Conservation (phyloP, 2,888 invertebrate species). For the Barypeithes pellucidus region DNA sequence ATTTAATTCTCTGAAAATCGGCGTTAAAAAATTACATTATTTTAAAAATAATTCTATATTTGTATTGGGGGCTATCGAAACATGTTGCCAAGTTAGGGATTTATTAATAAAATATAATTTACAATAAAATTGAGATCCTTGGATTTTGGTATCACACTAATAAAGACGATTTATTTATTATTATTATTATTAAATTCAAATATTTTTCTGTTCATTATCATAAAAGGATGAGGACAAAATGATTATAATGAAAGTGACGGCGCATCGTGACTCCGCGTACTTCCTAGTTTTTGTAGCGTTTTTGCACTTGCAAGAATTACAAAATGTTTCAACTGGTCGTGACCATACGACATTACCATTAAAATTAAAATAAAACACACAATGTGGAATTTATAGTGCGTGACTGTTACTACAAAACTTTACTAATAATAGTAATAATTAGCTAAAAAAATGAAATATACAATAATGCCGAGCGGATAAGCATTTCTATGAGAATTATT, state of each 20-base stretch:
- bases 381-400: constrained; percentile 19
- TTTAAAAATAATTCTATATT: no score
- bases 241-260: constrained; percentile 12
- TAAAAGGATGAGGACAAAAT: neutral
- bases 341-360: constrained; percentile 23
- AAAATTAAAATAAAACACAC: constrained; percentile 3
- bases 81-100: no score
- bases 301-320: constrained; percentile 23
- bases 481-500: no score
- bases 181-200: no score
- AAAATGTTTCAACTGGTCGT: constrained; percentile 15
- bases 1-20: no score
- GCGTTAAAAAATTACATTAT: no score
- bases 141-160: no score
- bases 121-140: no score
- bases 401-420: constrained; percentile 8
- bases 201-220: neutral
- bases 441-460: neutral
- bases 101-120: no score
- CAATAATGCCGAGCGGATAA: no score
- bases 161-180: no score
- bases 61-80: no score
- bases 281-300: constrained; percentile 30
- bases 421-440: neutral
- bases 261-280: constrained; percentile 20